These are phyloP conservation scores for Coryphaenoides rupestris DNA, from an alignment of 2,113 vertebrate genomes.

Conservation along the genomic window DNA sequence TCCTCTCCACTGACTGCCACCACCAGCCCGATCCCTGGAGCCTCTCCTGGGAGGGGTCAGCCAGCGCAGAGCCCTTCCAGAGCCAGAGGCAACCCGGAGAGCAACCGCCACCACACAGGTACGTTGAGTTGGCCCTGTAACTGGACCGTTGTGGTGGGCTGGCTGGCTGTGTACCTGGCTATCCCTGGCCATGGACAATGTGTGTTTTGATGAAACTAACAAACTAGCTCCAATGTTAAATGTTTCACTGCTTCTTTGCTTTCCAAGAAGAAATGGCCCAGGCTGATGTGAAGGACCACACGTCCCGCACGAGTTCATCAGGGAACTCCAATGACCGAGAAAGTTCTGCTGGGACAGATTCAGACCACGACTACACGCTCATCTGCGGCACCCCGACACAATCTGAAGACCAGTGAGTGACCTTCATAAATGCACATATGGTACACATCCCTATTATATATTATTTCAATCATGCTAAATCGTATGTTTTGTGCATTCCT, in stretches of 20 bases:
- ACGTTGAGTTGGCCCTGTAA: constrained; percentile 11
- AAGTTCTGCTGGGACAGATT: constrained; percentile 52
- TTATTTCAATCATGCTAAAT: too few species aligned
- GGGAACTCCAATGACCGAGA: constrained; percentile 52
- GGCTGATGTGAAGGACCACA: constrained; percentile 47
- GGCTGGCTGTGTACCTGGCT: neutral
- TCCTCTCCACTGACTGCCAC: constrained; percentile 60
- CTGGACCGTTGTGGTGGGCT: too few species aligned
- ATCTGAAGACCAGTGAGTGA: constrained; percentile 71
- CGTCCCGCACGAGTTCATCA: constrained; percentile 61
- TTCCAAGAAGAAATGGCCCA: constrained; percentile 32
- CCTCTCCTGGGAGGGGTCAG: constrained; percentile 51
- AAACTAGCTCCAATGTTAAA: neutral
- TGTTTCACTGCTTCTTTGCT: neutral
- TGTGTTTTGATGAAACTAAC: too few species aligned
- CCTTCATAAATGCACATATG: neutral
- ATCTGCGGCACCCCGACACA: constrained; percentile 77
- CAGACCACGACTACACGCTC: constrained; percentile 71
- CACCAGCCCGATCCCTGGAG: constrained; percentile 33
- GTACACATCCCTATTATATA: too few species aligned
- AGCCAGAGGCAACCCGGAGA: constrained; percentile 28
- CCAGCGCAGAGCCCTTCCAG: constrained; percentile 27
- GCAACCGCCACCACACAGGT: constrained; percentile 50
- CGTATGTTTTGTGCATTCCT: too few species aligned
- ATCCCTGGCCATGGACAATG: neutral